These are phyloP conservation scores for Cricetomys ansorgei DNA, from an alignment of 2,113 vertebrate genomes.

Conservation along the genomic window DNA sequence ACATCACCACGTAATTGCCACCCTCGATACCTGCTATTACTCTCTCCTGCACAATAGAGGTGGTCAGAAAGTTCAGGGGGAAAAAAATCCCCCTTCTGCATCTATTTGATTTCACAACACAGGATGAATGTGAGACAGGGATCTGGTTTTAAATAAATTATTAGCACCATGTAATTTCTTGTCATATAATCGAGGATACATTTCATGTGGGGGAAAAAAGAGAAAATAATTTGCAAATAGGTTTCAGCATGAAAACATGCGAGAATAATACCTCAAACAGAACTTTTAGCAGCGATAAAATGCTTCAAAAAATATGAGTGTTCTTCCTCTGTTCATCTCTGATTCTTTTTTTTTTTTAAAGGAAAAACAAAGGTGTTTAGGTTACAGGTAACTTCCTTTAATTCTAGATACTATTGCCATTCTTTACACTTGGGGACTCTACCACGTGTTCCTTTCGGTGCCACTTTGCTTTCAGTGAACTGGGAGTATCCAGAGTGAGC, in stretches of 20 bases:
- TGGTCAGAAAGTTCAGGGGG: slow-evolving; percentile 82
- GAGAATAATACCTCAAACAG: slow-evolving; percentile 79
- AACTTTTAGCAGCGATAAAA: slow-evolving; percentile 67
- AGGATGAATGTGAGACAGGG: slow-evolving; percentile 79
- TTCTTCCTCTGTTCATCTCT: slow-evolving; percentile 42
- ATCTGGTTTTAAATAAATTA: slow-evolving; percentile 84
- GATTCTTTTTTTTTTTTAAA: background rate
- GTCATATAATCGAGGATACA: slow-evolving; percentile 82
- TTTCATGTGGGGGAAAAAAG: slow-evolving; percentile 77
- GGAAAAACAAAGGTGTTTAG: background rate
- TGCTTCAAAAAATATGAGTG: slow-evolving; percentile 68
- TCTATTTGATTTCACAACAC: slow-evolving; percentile 82
- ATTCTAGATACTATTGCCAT: background rate
- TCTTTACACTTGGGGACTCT: background rate
- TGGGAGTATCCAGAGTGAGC: background rate
- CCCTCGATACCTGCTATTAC: slow-evolving; percentile 83
- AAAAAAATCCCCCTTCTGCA: slow-evolving; percentile 79
- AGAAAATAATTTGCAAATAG: slow-evolving; percentile 82
- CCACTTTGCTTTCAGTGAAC: slow-evolving; percentile 21
- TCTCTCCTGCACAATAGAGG: slow-evolving; percentile 80
- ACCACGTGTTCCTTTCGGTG: background rate
- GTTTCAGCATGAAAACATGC: slow-evolving; percentile 80
- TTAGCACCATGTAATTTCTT: slow-evolving; percentile 85
- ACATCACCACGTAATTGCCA: slow-evolving; percentile 83
- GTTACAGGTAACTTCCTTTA: background rate